phyloP scores from a whole-genome alignment of 2,888 invertebrate genomes.

The Sarcophaga carnaria region DNA sequence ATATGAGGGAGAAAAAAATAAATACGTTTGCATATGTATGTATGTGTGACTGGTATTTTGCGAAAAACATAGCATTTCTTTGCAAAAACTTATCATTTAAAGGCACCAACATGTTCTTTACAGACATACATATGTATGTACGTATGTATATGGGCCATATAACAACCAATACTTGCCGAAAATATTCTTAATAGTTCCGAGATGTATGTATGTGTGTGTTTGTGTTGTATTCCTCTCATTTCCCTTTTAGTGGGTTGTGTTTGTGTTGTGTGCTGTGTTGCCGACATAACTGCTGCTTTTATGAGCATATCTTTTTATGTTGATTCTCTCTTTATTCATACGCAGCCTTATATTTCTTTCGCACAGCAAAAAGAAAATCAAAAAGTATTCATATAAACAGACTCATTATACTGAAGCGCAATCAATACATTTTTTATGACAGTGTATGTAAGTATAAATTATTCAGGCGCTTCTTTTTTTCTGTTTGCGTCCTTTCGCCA shows the following conservation, averaged over 20 bases:
- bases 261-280: neutral
- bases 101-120: neutral
- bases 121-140: neutral
- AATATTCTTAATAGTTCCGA: neutral
- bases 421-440: conserved; percentile 49
- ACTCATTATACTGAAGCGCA: conserved; percentile 54
- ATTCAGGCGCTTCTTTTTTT: conserved; percentile 2
- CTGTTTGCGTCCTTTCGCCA: conserved; percentile 1
- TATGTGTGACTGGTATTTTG: too few species aligned
- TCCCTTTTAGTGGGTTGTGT: neutral
- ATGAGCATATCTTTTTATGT: neutral
- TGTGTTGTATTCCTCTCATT: too few species aligned
- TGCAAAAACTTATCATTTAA: too few species aligned
- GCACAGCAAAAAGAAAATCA: conserved; percentile 26
- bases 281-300: neutral
- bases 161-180: neutral
- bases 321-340: neutral
- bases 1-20: too few species aligned
- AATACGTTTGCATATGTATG: too few species aligned
- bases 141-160: neutral
- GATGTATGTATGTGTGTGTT: too few species aligned
- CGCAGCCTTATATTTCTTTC: conserved; percentile 4
- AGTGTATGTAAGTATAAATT: conserved; percentile 6
- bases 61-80: too few species aligned
- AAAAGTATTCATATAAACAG: conserved; percentile 19